Evolutionary conservation across 2,113 vertebrate genomes (phyloP).

Genomic region (Onychostruthus taczanowskii): DNA sequence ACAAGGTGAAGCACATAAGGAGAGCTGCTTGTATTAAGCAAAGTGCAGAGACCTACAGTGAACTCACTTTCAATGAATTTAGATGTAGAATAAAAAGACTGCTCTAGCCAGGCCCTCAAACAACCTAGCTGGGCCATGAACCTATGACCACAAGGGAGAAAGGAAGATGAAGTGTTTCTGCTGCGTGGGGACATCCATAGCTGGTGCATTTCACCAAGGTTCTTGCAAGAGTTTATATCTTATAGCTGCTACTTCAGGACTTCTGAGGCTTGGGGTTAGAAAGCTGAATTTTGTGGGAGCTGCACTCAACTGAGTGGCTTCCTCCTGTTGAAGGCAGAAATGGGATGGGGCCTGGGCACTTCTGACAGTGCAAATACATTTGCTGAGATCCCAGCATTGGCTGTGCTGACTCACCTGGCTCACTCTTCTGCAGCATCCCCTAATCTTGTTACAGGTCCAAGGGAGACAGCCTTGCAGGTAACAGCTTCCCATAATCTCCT

Average conservation of each 20-base stretch:
- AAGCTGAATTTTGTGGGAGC: background rate
- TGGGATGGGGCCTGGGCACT: background rate
- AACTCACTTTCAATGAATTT: background rate
- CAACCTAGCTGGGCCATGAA: background rate
- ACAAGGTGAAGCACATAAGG: background rate
- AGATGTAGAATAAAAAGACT: background rate
- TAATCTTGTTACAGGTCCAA: background rate
- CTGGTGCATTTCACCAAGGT: background rate
- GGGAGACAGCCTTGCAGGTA: background rate
- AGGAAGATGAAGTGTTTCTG: background rate
- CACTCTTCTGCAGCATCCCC: background rate
- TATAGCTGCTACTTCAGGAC: background rate
- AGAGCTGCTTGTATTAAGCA: background rate
- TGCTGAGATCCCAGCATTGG: background rate
- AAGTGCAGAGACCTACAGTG: background rate
- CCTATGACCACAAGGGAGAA: background rate
- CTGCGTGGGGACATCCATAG: background rate
- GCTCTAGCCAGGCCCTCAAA: background rate
- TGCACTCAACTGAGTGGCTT: background rate
- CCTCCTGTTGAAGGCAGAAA: background rate
- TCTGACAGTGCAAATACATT: background rate
- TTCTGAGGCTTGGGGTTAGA: background rate
- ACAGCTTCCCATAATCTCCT: background rate
- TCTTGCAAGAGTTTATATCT: background rate
- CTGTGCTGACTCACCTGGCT: background rate